Evolutionary conservation across 2,888 invertebrate genomes (phyloP).

Genomic region (Chrysina gloriosa): DNA sequence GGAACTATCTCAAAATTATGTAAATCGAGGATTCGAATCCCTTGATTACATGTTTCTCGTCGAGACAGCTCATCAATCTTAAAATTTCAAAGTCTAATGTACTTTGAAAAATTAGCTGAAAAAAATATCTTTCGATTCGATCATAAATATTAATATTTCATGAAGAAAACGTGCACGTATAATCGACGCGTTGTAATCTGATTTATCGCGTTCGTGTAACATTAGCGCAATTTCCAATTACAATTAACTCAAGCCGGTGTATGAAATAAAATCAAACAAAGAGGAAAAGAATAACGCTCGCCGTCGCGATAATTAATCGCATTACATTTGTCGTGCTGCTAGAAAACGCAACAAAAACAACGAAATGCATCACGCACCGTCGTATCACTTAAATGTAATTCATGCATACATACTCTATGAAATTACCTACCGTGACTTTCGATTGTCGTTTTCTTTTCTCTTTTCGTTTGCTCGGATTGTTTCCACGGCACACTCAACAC

Average conservation of each 20-base stretch:
- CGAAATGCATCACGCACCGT: not conserved
- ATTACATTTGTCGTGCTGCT: not conserved
- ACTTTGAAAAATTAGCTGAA: too few species aligned
- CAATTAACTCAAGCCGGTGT: slow-evolving; percentile 8
- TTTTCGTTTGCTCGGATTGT: slow-evolving; percentile 40
- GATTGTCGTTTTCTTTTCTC: slow-evolving; percentile 41
- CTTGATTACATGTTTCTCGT: too few species aligned
- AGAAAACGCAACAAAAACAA: slow-evolving; percentile 7
- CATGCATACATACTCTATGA: slow-evolving; percentile 22
- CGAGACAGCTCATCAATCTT: too few species aligned
- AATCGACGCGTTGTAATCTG: slow-evolving; percentile 3
- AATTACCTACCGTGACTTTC: slow-evolving; percentile 47
- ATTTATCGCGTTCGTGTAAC: slow-evolving; percentile 18
- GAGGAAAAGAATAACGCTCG: not conserved
- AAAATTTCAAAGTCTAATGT: too few species aligned
- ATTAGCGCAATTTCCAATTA: slow-evolving; percentile 21
- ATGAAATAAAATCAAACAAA: slow-evolving; percentile 6
- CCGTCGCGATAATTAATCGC: slow-evolving; percentile 4
- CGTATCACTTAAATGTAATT: not conserved
- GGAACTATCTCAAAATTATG: too few species aligned
- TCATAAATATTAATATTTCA: too few species aligned
- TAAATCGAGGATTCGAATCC: too few species aligned
- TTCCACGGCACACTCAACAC: slow-evolving; percentile 51
- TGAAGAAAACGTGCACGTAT: too few species aligned
- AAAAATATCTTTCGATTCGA: too few species aligned